phyloP scores from a whole-genome alignment of 2,797 vertebrate species.

The Tokudaia tokunoshimensis region DNA sequence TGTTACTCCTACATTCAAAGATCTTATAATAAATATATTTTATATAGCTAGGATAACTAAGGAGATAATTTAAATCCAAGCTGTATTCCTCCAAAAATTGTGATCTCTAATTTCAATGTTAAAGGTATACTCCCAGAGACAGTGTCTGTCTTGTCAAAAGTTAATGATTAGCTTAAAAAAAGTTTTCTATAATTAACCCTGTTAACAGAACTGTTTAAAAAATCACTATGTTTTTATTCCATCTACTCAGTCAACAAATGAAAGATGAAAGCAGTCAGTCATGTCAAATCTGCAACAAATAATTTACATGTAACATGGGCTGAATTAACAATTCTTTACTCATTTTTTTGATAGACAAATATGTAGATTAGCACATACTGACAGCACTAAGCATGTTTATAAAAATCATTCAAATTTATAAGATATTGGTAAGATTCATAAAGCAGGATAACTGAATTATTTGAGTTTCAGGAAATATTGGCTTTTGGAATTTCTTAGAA shows the following conservation, averaged over 20 bases:
- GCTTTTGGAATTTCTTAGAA: not conserved
- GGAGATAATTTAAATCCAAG: not conserved
- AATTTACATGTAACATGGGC: not conserved
- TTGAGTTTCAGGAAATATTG: not conserved
- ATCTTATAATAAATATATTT: not conserved
- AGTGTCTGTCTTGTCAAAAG: not conserved
- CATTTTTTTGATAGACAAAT: not conserved
- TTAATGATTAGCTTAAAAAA: not conserved
- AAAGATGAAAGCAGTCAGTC: not conserved
- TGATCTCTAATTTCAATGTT: not conserved
- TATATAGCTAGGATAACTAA: not conserved
- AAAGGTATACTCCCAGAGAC: not conserved
- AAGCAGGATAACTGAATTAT: not conserved
- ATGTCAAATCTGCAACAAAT: not conserved
- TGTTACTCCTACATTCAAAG: not conserved
- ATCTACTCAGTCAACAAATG: not conserved
- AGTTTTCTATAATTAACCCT: not conserved
- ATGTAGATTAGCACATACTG: not conserved
- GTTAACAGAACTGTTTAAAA: not conserved
- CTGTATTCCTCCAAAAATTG: too few species aligned
- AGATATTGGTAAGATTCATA: not conserved
- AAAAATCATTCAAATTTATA: not conserved
- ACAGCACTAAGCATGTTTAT: not conserved
- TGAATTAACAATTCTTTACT: not conserved
- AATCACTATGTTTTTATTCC: not conserved